Evolutionary conservation across 92 coral and sea anemone species (phyloP).

Genomic region (Phenganax stokvisi): DNA sequence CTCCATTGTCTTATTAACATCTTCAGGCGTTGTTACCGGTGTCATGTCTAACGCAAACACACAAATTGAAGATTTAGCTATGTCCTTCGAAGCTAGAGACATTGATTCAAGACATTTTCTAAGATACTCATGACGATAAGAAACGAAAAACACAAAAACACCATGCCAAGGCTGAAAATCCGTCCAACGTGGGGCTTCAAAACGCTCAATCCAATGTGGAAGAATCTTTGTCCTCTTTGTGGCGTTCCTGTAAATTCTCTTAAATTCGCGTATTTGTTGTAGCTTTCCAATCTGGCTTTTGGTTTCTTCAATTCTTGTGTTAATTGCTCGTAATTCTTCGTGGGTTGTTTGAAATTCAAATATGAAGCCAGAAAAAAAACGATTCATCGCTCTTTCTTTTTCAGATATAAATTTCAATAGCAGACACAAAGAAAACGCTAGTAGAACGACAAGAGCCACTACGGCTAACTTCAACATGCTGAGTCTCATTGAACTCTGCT

Average conservation of each 20-base stretch:
- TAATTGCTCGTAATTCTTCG: background rate
- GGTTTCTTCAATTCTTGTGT: background rate
- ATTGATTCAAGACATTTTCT: slow-evolving; percentile 81
- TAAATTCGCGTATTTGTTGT: background rate
- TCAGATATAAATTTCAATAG: background rate
- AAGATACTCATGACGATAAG: slow-evolving; percentile 78
- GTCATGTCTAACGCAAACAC: slow-evolving; percentile 71
- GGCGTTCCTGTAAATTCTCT: background rate
- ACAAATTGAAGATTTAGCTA: slow-evolving; percentile 75
- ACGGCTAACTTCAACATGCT: background rate
- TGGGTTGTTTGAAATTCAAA: background rate
- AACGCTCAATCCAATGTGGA: slow-evolving; percentile 25
- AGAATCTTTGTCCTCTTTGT: background rate
- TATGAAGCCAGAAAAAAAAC: background rate
- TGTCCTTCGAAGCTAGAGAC: slow-evolving; percentile 59
- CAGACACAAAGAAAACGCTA: background rate
- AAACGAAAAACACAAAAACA: slow-evolving; percentile 59
- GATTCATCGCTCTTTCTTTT: background rate
- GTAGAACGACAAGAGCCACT: background rate
- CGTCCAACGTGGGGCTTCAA: slow-evolving; percentile 28
- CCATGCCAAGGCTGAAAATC: slow-evolving; percentile 26
- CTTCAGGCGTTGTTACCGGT: slow-evolving; percentile 63
- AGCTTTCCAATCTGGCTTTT: background rate
- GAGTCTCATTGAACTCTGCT: background rate
- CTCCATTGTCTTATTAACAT: slow-evolving; percentile 74